phyloP scores from a whole-genome alignment of 2,888 invertebrate genomes.

The Scaptodrosophila latifasciaeformis region DNA sequence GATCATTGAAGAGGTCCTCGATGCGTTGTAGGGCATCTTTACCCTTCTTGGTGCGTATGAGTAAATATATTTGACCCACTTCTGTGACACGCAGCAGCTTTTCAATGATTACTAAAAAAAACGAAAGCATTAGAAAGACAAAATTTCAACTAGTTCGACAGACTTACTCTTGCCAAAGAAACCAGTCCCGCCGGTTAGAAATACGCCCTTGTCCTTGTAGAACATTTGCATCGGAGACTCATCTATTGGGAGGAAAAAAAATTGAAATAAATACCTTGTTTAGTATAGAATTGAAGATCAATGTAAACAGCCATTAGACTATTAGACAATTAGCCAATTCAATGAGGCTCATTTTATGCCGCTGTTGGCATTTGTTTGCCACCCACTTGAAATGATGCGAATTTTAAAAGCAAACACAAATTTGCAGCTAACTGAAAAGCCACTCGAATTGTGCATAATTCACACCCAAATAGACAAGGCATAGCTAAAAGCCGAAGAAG shows the following conservation, averaged over 20 bases:
- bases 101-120: conserved; percentile 77
- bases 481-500: no score
- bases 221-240: conserved; percentile 78
- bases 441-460: conserved; percentile 66
- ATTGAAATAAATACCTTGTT: conserved; percentile 1
- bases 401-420: conserved; percentile 59
- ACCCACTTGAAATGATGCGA: conserved; percentile 61
- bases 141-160: no score
- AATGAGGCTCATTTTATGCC: conserved; percentile 59
- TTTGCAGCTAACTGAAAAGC: no score
- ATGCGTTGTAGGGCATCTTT: conserved; percentile 82
- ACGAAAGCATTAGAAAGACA: conserved; percentile 5
- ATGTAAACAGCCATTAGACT: conserved; percentile 60
- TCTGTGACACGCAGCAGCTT: conserved; percentile 79
- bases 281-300: conserved; percentile 37
- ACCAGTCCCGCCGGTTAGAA: conserved; percentile 81
- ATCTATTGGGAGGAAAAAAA: conserved; percentile 37
- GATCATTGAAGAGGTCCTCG: conserved; percentile 83
- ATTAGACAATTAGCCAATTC: conserved; percentile 67
- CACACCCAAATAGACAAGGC: conserved; percentile 21
- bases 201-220: conserved; percentile 79
- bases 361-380: conserved; percentile 50
- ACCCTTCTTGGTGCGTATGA: conserved; percentile 80
- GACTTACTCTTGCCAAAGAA: conserved; percentile 75
- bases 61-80: conserved; percentile 77